phyloP scores from a whole-genome alignment of 92 coral and sea anemone genomes.

The Meandrina meandrites region DNA sequence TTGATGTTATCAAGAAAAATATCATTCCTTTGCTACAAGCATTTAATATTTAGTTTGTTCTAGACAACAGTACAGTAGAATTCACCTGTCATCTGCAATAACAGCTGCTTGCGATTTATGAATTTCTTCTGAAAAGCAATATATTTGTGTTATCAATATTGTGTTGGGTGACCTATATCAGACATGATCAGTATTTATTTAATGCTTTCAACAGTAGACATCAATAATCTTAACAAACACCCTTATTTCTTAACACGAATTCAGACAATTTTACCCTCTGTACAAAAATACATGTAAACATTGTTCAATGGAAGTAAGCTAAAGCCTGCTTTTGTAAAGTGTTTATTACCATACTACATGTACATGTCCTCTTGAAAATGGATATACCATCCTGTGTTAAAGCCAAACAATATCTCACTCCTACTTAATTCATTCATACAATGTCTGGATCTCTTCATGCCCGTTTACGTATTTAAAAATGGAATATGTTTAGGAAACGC shows the following conservation, averaged over 20 bases:
- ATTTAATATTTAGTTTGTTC: not conserved
- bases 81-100: constrained; percentile 70
- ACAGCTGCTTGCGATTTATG: constrained; percentile 73
- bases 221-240: not conserved
- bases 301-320: no score
- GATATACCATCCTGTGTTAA: not conserved
- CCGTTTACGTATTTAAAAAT: no score
- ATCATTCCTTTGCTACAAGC: not conserved
- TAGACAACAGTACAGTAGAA: not conserved
- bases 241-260: not conserved
- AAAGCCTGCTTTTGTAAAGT: not conserved
- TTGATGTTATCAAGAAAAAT: not conserved
- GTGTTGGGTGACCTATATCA: not conserved
- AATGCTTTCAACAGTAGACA: not conserved
- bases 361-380: not conserved
- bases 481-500: no score
- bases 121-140: constrained; percentile 68
- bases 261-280: not conserved
- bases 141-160: not conserved
- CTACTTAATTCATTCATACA: no score
- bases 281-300: no score
- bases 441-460: no score
- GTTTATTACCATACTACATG: not conserved
- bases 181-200: not conserved
- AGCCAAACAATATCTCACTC: not conserved